Evolutionary conservation across 1,140 invertebrate genomes (phyloP).

Genomic region (Rhagoletis zephyria): DNA sequence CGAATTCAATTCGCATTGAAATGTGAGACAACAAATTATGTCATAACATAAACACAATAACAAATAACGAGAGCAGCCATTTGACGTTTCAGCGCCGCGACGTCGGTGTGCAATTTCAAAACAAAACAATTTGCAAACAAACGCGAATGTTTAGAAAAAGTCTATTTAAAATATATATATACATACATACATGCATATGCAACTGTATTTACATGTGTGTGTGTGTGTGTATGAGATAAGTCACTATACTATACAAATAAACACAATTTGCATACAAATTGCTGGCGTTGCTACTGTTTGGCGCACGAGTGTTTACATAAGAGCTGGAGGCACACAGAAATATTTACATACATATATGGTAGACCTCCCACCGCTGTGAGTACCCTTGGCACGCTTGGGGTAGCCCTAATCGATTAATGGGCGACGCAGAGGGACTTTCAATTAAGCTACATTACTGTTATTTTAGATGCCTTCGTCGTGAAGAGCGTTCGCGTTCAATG

Average conservation of each 20-base stretch:
- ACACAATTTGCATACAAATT: constrained; percentile 40
- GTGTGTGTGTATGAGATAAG: not conserved
- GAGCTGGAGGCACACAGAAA: not conserved
- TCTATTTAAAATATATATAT: not conserved
- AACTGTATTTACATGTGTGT: not conserved
- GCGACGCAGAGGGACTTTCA: constrained; percentile 23
- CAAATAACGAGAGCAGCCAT: not conserved
- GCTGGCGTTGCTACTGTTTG: not conserved
- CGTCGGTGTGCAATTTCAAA: constrained; percentile 21
- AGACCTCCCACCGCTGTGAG: not conserved
- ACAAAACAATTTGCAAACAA: constrained; percentile 48
- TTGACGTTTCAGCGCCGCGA: constrained; percentile 11
- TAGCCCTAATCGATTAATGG: constrained; percentile 9
- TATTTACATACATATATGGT: not conserved
- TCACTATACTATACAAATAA: not conserved
- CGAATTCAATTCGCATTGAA: constrained; percentile 8
- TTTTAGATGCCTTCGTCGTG: not conserved
- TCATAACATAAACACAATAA: constrained; percentile 13
- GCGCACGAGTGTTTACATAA: not conserved
- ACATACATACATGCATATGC: not conserved
- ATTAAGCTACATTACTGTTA: constrained; percentile 6
- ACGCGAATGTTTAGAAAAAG: constrained; percentile 33
- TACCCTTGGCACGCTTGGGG: not conserved
- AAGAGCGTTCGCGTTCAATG: not conserved
- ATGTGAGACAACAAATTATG: constrained; percentile 51